Base-by-base conservation (phyloP, 2,113 vertebrate genomes). In the Puma concolor region DNA sequence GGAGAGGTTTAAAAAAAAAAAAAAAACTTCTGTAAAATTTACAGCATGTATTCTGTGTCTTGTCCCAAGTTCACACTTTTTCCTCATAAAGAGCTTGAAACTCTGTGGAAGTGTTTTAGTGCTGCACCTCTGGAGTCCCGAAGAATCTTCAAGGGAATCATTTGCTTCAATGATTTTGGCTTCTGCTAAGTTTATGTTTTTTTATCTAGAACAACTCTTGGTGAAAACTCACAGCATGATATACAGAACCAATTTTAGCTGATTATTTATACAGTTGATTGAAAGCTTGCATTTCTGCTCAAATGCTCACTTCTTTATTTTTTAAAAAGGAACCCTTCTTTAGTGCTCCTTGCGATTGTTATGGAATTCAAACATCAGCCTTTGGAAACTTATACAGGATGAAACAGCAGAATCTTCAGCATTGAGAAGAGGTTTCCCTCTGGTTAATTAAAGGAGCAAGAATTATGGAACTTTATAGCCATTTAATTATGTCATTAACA, bases 381-480 rank as follows among this genome's bases (percentile, higher is more conserved):
- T 33, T 87, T n/a, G 31, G 87, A 94, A 93, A 79, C 13, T 64
- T 66, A 36, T 9, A 17, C 13, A 64, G 84, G 97, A 17, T 33
- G 21, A 91, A 90, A 81, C 9, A 96, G 57, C 76, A 57, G 21
- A 48, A 63, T 91, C 44, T 88, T 94, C 38, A 77, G 11, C 38
- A 87, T 23, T 93, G 50, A 38, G 27, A 93, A 52, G 57, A 82
- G 31, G 41, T 90, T 87, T 95, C 96, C 76, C 89, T 94, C 52
- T 41, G 95, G 41, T 84, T 97, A 94, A 91, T 88, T 87, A 91
- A 92, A 97, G 64, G 33, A 85, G 11, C 9, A 84, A 96, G 88
- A 87, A 36, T 91, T 92, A 72, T 66, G 71, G 76, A 84, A 91
- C 21, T 94, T 94, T 89, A 77, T 79, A 72, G 33, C 11, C 36